Evolutionary conservation across 2,888 invertebrate genomes (phyloP).

Genomic region (Euzophera pinguis): DNA sequence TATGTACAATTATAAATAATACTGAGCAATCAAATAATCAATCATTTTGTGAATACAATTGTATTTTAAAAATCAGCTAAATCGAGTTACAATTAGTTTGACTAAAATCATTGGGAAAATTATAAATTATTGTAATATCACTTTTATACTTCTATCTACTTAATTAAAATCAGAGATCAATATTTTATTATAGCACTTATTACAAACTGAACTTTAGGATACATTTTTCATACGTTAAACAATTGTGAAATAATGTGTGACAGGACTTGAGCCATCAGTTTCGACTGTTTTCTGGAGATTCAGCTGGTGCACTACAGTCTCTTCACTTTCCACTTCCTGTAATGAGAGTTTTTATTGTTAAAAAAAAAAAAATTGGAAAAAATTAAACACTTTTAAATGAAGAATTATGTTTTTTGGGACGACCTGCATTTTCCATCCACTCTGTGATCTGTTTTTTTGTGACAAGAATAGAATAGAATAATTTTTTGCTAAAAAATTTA

Average conservation of each 20-base stretch:
- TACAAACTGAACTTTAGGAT: background rate
- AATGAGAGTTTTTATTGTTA: conserved; percentile 1
- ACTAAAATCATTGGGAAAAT: background rate
- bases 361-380: background rate
- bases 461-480: too few species aligned
- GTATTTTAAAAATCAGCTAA: background rate
- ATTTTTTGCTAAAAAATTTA: too few species aligned
- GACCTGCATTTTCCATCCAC: too few species aligned
- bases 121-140: conserved; percentile 9
- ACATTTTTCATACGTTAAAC: conserved; percentile 26
- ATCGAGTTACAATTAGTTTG: conserved; percentile 6
- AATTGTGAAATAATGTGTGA: conserved; percentile 58
- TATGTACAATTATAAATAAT: conserved; percentile 12
- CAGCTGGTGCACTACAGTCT: conserved; percentile 41
- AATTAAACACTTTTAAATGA: too few species aligned
- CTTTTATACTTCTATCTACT: conserved; percentile 2
- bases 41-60: background rate
- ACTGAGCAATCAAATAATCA: conserved; percentile 6
- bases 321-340: conserved; percentile 28
- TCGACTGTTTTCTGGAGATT: conserved; percentile 41
- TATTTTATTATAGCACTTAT: background rate
- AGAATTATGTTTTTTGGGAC: too few species aligned
- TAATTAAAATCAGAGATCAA: conserved; percentile 5
- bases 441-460: too few species aligned
- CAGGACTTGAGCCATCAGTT: conserved; percentile 32